Percentiles rank a stretch among this genome's conserved stretches.
Evolutionary conservation across 2,113 vertebrate species (phyloP).

Genomic region (Calidris pygmaea): DNA sequence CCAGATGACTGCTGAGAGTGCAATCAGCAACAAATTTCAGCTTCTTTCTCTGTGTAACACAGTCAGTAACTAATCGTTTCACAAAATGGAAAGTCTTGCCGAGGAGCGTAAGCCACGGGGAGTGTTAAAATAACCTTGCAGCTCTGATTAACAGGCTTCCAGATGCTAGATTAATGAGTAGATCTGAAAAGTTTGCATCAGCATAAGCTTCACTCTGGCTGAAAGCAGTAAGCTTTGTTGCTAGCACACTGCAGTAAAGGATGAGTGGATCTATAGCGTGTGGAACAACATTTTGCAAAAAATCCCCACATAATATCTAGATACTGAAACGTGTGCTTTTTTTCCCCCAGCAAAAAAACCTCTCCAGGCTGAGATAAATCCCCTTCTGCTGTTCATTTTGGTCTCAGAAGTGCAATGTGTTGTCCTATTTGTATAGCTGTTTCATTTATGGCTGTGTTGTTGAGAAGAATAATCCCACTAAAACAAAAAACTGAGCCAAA

Average conservation of each 20-base stretch:
- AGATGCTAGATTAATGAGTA: constrained; percentile 64
- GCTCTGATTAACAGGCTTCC: constrained; percentile 49
- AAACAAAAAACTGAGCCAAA: not conserved
- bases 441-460: not conserved
- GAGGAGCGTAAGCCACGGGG: not conserved
- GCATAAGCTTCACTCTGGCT: constrained; percentile 28
- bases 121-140: constrained; percentile 36
- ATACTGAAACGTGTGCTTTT: not conserved
- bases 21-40: not conserved
- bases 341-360: not conserved
- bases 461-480: not conserved
- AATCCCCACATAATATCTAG: not conserved
- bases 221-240: constrained; percentile 2
- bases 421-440: not conserved
- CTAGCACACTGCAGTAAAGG: not conserved
- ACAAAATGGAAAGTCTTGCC: not conserved
- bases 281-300: not conserved
- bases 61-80: constrained; percentile 30
- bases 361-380: constrained; percentile 15
- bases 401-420: constrained; percentile 21
- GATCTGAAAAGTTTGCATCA: constrained; percentile 51
- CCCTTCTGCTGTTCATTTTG: not conserved
- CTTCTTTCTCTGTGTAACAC: not conserved
- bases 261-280: not conserved
- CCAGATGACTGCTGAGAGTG: not conserved